phyloP scores from a whole-genome alignment of 2,113 vertebrate species.

The Gavialis gangeticus region DNA sequence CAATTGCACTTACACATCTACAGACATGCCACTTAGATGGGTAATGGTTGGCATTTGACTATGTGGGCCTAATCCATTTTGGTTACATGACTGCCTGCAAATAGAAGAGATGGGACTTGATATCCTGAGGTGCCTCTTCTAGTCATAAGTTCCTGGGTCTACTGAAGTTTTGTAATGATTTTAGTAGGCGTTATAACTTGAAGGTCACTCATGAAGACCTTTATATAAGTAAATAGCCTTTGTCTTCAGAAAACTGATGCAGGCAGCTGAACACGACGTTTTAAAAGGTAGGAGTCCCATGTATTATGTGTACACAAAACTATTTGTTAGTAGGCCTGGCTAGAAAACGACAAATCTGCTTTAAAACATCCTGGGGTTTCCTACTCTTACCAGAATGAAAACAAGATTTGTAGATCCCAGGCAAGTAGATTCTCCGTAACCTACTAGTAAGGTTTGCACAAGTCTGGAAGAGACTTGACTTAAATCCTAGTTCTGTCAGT shows the following conservation, averaged over 20 bases:
- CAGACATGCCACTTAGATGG: too few relatives aligned
- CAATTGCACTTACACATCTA: too few relatives aligned
- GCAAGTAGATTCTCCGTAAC: not conserved
- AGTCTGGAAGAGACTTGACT: too few relatives aligned
- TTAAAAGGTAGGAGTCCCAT: not conserved
- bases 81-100: too few relatives aligned
- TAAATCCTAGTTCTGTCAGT: too few relatives aligned
- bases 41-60: not conserved
- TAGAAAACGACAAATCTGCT: not conserved
- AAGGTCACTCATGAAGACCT: not conserved
- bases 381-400: not conserved
- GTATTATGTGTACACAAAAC: not conserved
- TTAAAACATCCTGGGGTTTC: not conserved
- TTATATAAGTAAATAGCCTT: not conserved
- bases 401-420: not conserved
- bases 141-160: too few relatives aligned
- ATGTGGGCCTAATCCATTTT: not conserved
- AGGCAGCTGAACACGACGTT: not conserved
- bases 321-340: fast-evolving
- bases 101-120: too few relatives aligned
- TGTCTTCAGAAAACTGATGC: not conserved
- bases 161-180: not conserved
- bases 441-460: not conserved
- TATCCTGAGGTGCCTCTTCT: too few relatives aligned
- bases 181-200: not conserved